Conservation (phyloP, 2,113 vertebrate species). For the Strigops habroptila region DNA sequence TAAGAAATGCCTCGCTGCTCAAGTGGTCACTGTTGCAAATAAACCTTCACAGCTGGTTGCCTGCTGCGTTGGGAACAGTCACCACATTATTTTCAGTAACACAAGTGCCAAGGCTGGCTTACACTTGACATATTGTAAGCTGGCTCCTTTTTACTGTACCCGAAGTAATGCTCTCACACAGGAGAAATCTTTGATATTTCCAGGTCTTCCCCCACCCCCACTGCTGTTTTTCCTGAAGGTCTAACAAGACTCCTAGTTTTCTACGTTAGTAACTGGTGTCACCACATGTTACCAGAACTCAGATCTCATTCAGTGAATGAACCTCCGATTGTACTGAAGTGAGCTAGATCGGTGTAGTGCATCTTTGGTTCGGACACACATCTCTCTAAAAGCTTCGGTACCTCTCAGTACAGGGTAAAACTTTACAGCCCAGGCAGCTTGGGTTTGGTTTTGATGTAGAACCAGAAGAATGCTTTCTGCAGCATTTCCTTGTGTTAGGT, state of each 20-base stretch:
- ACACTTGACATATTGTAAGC: neutral
- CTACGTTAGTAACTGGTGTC: neutral
- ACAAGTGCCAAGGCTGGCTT: constrained; percentile 26
- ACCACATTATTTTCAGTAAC: neutral
- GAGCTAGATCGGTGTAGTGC: neutral
- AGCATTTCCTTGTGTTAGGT: neutral
- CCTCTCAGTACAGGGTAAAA: neutral
- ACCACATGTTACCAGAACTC: neutral
- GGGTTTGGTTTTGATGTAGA: neutral
- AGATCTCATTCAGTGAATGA: neutral
- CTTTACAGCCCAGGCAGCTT: neutral
- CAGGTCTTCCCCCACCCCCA: neutral
- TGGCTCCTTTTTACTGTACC: neutral
- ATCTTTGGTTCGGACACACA: neutral
- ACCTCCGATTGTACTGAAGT: neutral
- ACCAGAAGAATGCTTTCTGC: neutral
- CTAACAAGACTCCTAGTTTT: neutral
- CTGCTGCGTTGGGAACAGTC: neutral
- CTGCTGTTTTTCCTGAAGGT: neutral
- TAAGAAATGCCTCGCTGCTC: neutral
- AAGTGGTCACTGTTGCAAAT: neutral
- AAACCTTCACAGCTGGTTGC: neutral
- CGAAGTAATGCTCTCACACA: neutral
- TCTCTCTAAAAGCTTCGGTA: neutral
- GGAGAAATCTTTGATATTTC: neutral